Conservation (phyloP, 1,140 invertebrate genomes). For the Magallana angulata region DNA sequence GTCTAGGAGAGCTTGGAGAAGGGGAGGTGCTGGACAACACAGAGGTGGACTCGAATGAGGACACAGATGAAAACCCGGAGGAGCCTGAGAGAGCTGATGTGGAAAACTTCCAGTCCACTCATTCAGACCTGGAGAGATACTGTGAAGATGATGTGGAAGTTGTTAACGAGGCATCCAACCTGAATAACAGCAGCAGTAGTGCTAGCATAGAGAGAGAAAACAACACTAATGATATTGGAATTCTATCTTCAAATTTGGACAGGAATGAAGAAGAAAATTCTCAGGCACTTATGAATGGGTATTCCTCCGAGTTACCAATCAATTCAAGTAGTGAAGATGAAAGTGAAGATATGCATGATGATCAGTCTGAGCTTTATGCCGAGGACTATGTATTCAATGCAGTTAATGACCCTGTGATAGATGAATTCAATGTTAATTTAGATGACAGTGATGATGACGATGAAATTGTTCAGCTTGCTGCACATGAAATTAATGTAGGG, state of each 20-base stretch:
- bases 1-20: slow-evolving; percentile 71
- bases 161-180: not conserved
- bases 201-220: slow-evolving; percentile 13
- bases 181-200: slow-evolving; percentile 2
- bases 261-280: slow-evolving; percentile 41
- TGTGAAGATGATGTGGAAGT: slow-evolving; percentile 30
- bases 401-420: slow-evolving; percentile 66
- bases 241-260: slow-evolving; percentile 2
- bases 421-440: slow-evolving; percentile 70
- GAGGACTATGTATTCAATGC: slow-evolving; percentile 74
- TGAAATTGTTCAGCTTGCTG: slow-evolving; percentile 67
- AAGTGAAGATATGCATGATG: slow-evolving; percentile 76
- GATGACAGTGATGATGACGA: slow-evolving; percentile 68
- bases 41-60: slow-evolving; percentile 4
- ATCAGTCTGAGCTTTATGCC: slow-evolving; percentile 75
- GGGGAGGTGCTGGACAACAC: slow-evolving; percentile 1
- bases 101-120: slow-evolving; percentile 24
- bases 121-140: slow-evolving; percentile 39
- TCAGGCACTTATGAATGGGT: slow-evolving; percentile 45
- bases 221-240: not conserved
- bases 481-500: slow-evolving; percentile 49
- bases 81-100: slow-evolving; percentile 21
- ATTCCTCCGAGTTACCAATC: slow-evolving; percentile 35
- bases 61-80: slow-evolving; percentile 1
- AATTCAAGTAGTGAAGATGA: slow-evolving; percentile 64